Percentiles rank a stretch among this genome's conserved stretches.
These are phyloP conservation scores for Eulemur rubriventer DNA, from an alignment of 2,797 vertebrate genomes.

Conservation along the genomic window DNA sequence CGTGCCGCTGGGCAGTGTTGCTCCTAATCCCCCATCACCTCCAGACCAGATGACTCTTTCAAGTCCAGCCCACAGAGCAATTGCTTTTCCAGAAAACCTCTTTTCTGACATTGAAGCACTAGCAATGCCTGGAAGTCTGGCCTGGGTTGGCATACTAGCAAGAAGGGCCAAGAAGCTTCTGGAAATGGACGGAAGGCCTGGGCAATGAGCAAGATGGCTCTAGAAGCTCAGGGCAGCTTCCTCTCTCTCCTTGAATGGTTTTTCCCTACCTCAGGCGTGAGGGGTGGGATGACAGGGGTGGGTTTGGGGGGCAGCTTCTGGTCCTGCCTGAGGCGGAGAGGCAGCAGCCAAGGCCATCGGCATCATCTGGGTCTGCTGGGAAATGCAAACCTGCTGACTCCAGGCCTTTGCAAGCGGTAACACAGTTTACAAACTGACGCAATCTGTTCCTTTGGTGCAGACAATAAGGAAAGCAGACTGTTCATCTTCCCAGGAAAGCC, in stretches of 20 bases:
- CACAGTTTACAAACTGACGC: slow-evolving; percentile 77
- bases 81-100: neutral
- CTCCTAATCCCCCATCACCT: neutral
- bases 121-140: slow-evolving; percentile 37
- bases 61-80: neutral
- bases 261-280: neutral
- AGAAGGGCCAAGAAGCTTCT: neutral
- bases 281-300: neutral
- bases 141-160: neutral
- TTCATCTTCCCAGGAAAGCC: slow-evolving; percentile 71
- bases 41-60: neutral
- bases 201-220: neutral
- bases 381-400: slow-evolving; percentile 75
- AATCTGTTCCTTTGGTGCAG: slow-evolving; percentile 76
- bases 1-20: neutral
- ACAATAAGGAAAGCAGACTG: slow-evolving; percentile 69
- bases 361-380: slow-evolving; percentile 49
- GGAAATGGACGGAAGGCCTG: neutral
- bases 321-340: slow-evolving; percentile 37
- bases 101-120: neutral
- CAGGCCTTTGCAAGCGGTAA: slow-evolving; percentile 65
- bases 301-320: neutral
- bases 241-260: neutral
- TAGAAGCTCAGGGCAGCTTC: neutral
- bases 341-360: slow-evolving; percentile 61